Evolutionary conservation across 2,797 vertebrate species (phyloP), one percentile per base, ranked within the genome.

Genomic region (Rhinatrema bivittatum): DNA sequence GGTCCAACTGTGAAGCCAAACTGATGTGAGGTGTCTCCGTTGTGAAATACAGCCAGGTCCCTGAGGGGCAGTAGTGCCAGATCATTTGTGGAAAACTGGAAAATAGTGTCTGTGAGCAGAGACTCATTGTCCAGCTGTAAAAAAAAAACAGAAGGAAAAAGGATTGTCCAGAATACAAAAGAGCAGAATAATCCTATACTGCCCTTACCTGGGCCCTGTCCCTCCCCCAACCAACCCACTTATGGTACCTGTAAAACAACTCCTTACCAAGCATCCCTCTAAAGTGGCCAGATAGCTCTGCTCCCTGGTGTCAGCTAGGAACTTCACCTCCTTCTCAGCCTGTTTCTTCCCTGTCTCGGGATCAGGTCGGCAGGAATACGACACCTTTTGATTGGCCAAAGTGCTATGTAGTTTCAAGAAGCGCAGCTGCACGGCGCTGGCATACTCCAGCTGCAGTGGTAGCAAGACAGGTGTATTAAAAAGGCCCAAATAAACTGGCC

Each of bases 401-500:
- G 5, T 50, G 46, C 91, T 94, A 55, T 90, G 89, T 39, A 94
- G 72, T 54, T 80, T 78, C 31, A 94, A 68, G 43, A 93, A 93
- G 9, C 91, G 86, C 29, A 90, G 76, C 81, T 93, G 91, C 25
- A 94, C 89, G 10, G 88, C 49, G 14, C 52, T 81, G 39, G 79
- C 59, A 28, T 91, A 94, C 23, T 81, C 53, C 55, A 93, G 84
- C 91, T 91, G 62, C 2, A 1, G 29, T 17, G 25, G 15, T 9
- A 34, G 7, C 6, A 41, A 29, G 12, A 13, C 6, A 18, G 21
- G 10, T 5, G 5, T 5, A 18, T 1, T 13, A 4, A 25, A 6
- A 3, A 16, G 25, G 29, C 6, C 25, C 8, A 3, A n/a, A n/a
- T n/a, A n/a, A n/a, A n/a, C n/a, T n/a, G n/a, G n/a, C n/a, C n/a